phyloP scores from a whole-genome alignment of 2,113 vertebrate genomes.

The Gracilinanus agilis region DNA sequence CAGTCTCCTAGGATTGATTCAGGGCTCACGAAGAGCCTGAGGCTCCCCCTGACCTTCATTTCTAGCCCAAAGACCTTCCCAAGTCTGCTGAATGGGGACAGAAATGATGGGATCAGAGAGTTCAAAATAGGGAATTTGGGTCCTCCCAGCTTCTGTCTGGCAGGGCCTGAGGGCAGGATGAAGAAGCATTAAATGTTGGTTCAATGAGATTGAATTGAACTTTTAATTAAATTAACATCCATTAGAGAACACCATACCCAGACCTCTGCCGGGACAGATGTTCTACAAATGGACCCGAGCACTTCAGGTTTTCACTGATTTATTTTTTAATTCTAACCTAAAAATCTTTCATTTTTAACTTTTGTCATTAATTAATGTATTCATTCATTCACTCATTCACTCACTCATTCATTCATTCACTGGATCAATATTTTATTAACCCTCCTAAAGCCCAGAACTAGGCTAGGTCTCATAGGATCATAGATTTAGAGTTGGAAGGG shows the following conservation, averaged over 20 bases:
- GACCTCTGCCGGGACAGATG: neutral
- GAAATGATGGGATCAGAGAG: neutral
- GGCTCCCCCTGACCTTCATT: neutral
- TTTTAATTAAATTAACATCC: neutral
- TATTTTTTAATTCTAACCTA: neutral
- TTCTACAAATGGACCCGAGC: neutral
- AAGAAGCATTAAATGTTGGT: conserved; percentile 5
- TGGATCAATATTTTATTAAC: neutral
- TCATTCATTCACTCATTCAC: neutral
- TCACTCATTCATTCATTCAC: neutral
- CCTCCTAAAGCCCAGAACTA: neutral
- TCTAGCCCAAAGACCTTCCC: neutral
- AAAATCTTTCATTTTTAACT: neutral
- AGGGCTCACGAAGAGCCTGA: neutral
- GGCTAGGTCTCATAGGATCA: neutral
- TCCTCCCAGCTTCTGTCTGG: neutral
- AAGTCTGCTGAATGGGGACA: neutral
- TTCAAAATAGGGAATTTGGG: neutral
- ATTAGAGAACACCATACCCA: neutral
- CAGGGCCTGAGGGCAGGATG: neutral
- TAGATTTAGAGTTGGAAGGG: neutral
- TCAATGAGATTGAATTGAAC: conserved; percentile 2
- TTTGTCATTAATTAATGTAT: neutral
- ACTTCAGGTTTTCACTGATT: neutral
- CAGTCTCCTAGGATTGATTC: neutral